These are phyloP conservation scores for Lates japonicus DNA, from an alignment of 2,797 vertebrate genomes.

Conservation along the genomic window DNA sequence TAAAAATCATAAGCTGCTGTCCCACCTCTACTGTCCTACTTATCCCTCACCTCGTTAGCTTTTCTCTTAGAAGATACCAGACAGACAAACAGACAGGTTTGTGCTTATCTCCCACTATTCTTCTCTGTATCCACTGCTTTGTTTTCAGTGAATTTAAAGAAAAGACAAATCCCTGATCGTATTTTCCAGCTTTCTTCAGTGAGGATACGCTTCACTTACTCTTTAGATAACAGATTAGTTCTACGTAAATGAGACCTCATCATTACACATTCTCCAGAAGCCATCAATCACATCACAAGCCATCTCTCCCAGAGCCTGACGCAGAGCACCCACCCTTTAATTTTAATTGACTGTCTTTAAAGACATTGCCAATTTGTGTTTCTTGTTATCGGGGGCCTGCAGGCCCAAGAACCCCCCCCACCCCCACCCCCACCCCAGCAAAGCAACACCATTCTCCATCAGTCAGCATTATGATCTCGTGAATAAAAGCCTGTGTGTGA, in stretches of 20 bases:
- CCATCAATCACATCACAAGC: constrained; percentile 58
- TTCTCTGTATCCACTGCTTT: neutral
- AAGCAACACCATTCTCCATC: constrained; percentile 10
- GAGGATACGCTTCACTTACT: constrained; percentile 27
- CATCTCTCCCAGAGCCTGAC: constrained; percentile 39
- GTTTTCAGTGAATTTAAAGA: neutral
- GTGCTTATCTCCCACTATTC: neutral
- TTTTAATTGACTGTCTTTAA: constrained; percentile 70
- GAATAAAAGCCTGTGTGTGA: constrained; percentile 44
- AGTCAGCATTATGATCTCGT: constrained; percentile 41
- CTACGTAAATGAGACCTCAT: constrained; percentile 41
- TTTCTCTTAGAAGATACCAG: constrained; percentile 17
- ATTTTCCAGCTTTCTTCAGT: neutral
- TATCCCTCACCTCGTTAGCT: constrained; percentile 12
- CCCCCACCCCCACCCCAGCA: neutral
- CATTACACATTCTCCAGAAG: constrained; percentile 48
- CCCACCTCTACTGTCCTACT: neutral
- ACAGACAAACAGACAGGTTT: neutral
- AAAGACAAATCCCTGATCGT: neutral
- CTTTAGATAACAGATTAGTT: constrained; percentile 35
- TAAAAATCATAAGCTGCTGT: constrained; percentile 13
- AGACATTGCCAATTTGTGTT: constrained; percentile 59
- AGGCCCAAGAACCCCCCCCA: constrained; percentile 34
- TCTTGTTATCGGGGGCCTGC: constrained; percentile 59
- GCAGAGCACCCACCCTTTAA: constrained; percentile 59